phyloP scores from a whole-genome alignment of 2,797 vertebrate genomes.

The Hyperoplus lanceolatus region DNA sequence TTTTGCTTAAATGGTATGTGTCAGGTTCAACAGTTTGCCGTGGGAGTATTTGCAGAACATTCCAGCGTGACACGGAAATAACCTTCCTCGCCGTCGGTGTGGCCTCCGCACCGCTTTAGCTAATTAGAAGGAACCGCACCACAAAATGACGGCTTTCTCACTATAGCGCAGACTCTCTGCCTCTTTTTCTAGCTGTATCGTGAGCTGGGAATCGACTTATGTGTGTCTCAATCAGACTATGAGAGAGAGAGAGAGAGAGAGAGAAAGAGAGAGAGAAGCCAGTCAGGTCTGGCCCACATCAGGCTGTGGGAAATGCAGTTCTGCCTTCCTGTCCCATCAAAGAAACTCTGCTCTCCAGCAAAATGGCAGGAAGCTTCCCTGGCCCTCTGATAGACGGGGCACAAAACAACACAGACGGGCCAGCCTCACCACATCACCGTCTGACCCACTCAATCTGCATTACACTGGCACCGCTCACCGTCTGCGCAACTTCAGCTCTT shows the following conservation, averaged over 20 bases:
- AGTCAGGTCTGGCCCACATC: conserved; percentile 61
- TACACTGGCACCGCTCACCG: conserved; percentile 62
- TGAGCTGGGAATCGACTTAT: conserved; percentile 37
- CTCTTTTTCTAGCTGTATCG: conserved; percentile 54
- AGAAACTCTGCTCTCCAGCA: conserved; percentile 94
- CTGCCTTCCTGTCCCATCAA: conserved; percentile 98
- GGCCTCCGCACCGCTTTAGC: conserved; percentile 46
- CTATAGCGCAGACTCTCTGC: conserved; percentile 43
- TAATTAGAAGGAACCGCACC: conserved; percentile 72
- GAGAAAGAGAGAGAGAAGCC: conserved; percentile 12
- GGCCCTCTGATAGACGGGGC: conserved; percentile 84
- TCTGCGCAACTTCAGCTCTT: conserved; percentile 40
- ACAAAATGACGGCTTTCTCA: conserved; percentile 77
- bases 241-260: conserved; percentile 25
- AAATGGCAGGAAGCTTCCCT: conserved; percentile 97
- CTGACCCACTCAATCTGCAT: conserved; percentile 68
- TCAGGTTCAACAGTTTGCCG: conserved; percentile 29
- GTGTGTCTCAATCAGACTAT: conserved; percentile 6
- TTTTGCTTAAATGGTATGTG: not conserved
- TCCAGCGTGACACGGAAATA: conserved; percentile 59
- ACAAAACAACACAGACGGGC: conserved; percentile 72
- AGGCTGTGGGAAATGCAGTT: conserved; percentile 95
- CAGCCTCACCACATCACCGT: conserved; percentile 77
- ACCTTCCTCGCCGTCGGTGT: conserved; percentile 57
- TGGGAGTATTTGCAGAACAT: conserved; percentile 55